phyloP scores from a whole-genome alignment of 1,140 invertebrate species.

The Mamestra configurata region DNA sequence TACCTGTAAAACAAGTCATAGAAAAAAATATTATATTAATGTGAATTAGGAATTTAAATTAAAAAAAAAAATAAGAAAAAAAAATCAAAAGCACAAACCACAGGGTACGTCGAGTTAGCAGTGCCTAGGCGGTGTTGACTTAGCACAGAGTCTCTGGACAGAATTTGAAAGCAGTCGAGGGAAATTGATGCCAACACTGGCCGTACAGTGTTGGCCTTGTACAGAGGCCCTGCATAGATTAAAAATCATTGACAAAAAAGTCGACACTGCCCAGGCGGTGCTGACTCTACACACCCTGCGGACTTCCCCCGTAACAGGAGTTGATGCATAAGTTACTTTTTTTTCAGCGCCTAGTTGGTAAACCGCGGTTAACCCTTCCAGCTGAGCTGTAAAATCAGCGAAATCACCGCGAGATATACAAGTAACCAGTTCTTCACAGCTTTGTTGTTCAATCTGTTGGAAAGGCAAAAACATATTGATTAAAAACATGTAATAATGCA shows the following conservation, averaged over 20 bases:
- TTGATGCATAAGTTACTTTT: conserved; percentile 88
- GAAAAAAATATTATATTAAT: conserved; percentile 1
- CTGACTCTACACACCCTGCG: conserved; percentile 41
- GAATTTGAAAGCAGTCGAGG: neutral
- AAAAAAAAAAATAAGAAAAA: neutral
- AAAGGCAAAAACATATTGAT: neutral
- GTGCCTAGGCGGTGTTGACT: conserved; percentile 31
- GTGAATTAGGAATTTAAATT: neutral
- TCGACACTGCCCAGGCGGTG: conserved; percentile 18
- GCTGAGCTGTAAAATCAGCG: conserved; percentile 96
- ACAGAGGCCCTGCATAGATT: conserved; percentile 19
- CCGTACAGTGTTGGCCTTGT: neutral
- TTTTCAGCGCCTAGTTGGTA: conserved; percentile 98
- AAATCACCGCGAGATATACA: conserved; percentile 93
- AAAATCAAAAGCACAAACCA: conserved; percentile 26
- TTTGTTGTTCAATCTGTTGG: conserved; percentile 88
- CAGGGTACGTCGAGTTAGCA: conserved; percentile 7
- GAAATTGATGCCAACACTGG: neutral
- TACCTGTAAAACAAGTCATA: conserved; percentile 75
- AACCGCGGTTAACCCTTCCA: conserved; percentile 96
- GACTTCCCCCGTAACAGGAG: conserved; percentile 37
- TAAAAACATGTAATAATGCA: neutral
- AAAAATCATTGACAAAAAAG: neutral
- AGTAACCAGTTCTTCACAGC: conserved; percentile 94
- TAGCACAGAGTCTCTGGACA: conserved; percentile 4